Percentiles rank a stretch among this genome's conserved stretches.
phyloP scores from a whole-genome alignment of 2,888 invertebrate genomes.

The Chromoteleia sp. region DNA sequence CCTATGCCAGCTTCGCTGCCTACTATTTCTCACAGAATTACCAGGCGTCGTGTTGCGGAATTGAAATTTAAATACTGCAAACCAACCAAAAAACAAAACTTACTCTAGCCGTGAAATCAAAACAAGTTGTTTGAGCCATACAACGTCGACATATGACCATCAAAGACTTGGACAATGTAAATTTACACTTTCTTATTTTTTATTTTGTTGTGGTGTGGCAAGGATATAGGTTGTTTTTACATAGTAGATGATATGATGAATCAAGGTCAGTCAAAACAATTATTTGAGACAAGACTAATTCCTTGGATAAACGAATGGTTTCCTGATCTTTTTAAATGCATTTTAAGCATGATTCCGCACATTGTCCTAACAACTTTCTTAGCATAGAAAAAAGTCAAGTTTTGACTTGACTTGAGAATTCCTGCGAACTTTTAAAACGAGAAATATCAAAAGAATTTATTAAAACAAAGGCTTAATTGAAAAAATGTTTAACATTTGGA shows the following conservation, averaged over 20 bases:
- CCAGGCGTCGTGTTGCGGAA: too few relatives aligned
- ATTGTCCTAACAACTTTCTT: constrained; percentile 7
- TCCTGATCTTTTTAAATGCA: neutral
- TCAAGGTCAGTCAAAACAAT: constrained; percentile 6
- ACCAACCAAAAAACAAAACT: constrained; percentile 18
- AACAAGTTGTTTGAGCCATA: neutral
- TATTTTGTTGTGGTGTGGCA: constrained; percentile 34
- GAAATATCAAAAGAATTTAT: neutral
- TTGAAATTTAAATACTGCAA: neutral
- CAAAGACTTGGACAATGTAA: constrained; percentile 23
- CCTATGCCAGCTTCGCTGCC: too few relatives aligned
- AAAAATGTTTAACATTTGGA: too few relatives aligned
- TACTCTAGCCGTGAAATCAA: constrained; percentile 12
- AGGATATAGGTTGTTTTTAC: neutral
- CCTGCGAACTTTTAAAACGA: constrained; percentile 7
- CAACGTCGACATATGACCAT: constrained; percentile 1
- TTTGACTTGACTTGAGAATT: constrained; percentile 6
- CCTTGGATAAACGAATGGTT: constrained; percentile 16
- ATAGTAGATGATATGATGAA: constrained; percentile 19
- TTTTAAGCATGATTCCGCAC: constrained; percentile 26
- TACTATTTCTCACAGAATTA: too few relatives aligned
- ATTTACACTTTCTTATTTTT: neutral
- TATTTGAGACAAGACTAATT: too few relatives aligned
- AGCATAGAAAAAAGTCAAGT: neutral
- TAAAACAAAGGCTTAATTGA: neutral